Conservation (phyloP, 1,140 invertebrate species). For the Archivesica marissinica region DNA sequence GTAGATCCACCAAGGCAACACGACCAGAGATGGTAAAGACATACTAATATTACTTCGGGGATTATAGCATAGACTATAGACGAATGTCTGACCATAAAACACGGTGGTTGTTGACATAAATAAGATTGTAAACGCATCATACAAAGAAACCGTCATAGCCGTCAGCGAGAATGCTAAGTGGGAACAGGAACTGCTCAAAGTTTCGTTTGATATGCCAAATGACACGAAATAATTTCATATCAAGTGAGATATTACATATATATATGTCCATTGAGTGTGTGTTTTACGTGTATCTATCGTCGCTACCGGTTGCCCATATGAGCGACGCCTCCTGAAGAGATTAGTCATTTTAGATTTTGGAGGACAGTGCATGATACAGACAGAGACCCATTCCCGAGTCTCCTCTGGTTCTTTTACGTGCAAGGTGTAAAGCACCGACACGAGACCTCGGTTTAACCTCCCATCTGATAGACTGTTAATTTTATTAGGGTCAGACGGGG, state of each 20-base stretch:
- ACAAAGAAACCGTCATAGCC: conserved; percentile 22
- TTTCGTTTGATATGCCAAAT: not conserved
- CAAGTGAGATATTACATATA: not conserved
- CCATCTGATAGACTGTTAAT: too few species aligned
- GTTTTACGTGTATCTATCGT: too few species aligned
- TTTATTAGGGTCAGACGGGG: too few species aligned
- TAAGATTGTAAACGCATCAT: not conserved
- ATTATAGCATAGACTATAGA: not conserved
- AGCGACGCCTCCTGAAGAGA: too few species aligned
- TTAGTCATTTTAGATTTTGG: too few species aligned
- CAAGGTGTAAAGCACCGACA: too few species aligned
- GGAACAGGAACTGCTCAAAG: conserved; percentile 4
- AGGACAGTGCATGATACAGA: too few species aligned
- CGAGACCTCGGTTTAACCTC: too few species aligned
- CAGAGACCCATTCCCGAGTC: too few species aligned
- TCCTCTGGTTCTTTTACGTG: too few species aligned
- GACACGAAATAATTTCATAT: not conserved
- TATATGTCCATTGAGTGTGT: too few species aligned
- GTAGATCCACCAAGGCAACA: conserved; percentile 6
- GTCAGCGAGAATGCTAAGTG: conserved; percentile 1
- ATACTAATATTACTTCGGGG: not conserved
- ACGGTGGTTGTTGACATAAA: not conserved
- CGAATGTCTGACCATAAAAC: not conserved
- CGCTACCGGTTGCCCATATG: too few species aligned
- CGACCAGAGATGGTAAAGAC: not conserved